Evolutionary conservation across 2,113 vertebrate genomes (phyloP).

Genomic region (Oryzias celebensis): DNA sequence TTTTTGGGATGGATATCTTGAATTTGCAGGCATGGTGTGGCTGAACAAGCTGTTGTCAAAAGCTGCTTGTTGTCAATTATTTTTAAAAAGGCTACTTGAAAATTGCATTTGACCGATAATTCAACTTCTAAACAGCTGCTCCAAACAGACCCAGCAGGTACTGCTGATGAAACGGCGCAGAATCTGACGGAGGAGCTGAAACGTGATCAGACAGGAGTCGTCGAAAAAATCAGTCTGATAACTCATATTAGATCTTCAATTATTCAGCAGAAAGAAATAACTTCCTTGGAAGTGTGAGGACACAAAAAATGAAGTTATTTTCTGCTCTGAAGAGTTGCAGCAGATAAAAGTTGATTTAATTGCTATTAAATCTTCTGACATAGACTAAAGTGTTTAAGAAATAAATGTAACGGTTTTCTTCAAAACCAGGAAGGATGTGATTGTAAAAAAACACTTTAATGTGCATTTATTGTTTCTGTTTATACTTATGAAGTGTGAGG

Average conservation of each 20-base stretch:
- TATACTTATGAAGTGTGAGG: background rate
- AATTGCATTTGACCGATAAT: slow-evolving; percentile 39
- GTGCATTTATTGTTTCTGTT: background rate
- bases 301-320: background rate
- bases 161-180: background rate
- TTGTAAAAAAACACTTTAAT: background rate
- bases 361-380: background rate
- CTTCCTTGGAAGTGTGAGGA: slow-evolving; percentile 9
- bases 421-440: too few species aligned
- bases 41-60: slow-evolving; percentile 49
- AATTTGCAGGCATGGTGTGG: slow-evolving; percentile 63
- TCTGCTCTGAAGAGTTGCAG: slow-evolving; percentile 6
- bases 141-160: slow-evolving; percentile 35
- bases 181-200: slow-evolving; percentile 25
- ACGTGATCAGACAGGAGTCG: slow-evolving; percentile 8
- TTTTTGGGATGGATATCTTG: slow-evolving; percentile 56
- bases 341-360: slow-evolving; percentile 17
- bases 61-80: slow-evolving; percentile 46
- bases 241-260: slow-evolving; percentile 20
- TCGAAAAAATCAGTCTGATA: slow-evolving; percentile 2
- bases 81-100: slow-evolving; percentile 28
- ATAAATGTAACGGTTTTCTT: background rate
- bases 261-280: slow-evolving; percentile 12
- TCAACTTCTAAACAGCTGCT: slow-evolving; percentile 43
- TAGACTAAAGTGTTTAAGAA: background rate